Evolutionary conservation across 2,113 vertebrate species (phyloP).

Genomic region (Fregetta grallaria): DNA sequence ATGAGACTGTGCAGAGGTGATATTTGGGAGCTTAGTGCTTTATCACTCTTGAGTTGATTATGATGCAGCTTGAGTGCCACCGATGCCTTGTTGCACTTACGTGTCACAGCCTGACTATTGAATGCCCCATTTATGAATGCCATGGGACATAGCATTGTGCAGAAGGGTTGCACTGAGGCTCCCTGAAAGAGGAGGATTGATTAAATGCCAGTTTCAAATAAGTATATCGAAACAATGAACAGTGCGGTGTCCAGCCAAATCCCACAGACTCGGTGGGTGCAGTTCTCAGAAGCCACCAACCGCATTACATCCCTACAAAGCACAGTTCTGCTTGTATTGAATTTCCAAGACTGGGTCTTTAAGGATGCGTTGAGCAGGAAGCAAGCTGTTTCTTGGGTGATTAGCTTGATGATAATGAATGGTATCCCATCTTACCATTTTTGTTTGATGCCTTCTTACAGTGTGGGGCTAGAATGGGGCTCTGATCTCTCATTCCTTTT

Average conservation of each 20-base stretch:
- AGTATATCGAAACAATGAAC: background rate
- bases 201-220: background rate
- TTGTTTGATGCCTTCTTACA: background rate
- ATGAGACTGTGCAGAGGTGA: background rate
- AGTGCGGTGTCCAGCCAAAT: background rate
- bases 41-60: background rate
- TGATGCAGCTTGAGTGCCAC: constrained; percentile 18
- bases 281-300: background rate
- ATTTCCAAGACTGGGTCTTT: background rate
- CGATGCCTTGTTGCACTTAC: background rate
- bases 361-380: background rate
- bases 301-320: background rate
- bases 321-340: background rate
- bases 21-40: background rate
- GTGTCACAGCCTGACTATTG: background rate
- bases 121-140: background rate
- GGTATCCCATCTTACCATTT: background rate
- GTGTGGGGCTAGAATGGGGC: background rate
- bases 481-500: background rate
- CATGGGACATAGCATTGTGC: background rate
- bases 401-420: background rate
- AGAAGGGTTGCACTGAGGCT: background rate
- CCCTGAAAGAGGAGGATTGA: background rate
- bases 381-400: background rate
- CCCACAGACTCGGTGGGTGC: background rate